phyloP scores from a whole-genome alignment of 2,113 vertebrate genomes.

The Gasterosteus aculeatus region DNA sequence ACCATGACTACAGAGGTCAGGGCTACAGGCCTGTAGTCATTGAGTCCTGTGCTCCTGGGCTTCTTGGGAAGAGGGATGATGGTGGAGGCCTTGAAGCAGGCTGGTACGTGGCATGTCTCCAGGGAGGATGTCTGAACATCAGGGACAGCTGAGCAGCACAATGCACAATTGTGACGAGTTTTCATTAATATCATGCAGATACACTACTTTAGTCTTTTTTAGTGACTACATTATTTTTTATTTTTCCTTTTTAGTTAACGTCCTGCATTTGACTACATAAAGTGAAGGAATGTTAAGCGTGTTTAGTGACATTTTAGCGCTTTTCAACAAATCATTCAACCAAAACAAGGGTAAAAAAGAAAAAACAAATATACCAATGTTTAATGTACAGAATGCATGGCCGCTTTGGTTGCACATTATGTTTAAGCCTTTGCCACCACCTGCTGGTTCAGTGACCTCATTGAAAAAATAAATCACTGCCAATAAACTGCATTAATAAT shows the following conservation, averaged over 20 bases:
- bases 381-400: too few species aligned
- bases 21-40: too few species aligned
- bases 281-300: not conserved
- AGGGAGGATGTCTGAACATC: too few species aligned
- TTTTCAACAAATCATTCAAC: not conserved
- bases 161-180: too few species aligned
- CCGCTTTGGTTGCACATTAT: not conserved
- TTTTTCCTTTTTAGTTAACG: not conserved
- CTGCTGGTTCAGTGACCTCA: constrained; percentile 12
- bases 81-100: too few species aligned
- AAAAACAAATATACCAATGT: not conserved
- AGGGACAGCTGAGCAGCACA: too few species aligned
- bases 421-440: not conserved
- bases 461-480: not conserved
- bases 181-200: not conserved
- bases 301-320: not conserved
- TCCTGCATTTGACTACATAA: not conserved
- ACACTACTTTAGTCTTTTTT: not conserved
- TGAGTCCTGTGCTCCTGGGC: too few species aligned
- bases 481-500: not conserved
- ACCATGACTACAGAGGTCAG: too few species aligned
- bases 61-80: too few species aligned
- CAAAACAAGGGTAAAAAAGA: not conserved
- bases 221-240: not conserved
- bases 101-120: too few species aligned